Evolutionary conservation across 2,888 invertebrate species (phyloP).

Genomic region (Myopa tessellatipennis): DNA sequence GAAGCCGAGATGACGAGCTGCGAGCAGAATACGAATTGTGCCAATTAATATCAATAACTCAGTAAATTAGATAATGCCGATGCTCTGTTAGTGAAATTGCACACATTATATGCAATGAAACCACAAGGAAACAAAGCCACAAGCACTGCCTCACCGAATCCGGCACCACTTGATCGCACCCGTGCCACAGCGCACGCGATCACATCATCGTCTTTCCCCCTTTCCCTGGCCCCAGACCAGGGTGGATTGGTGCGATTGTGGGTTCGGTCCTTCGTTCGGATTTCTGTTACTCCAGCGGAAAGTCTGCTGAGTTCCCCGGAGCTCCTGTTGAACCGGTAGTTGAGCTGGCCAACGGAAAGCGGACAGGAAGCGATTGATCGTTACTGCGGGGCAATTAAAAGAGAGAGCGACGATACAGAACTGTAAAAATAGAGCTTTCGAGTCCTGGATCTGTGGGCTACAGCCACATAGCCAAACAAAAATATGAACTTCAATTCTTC

Average conservation of each 20-base stretch:
- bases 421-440: too few relatives aligned
- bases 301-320: conserved; percentile 20
- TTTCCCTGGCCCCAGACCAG: not conserved
- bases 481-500: too few relatives aligned
- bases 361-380: not conserved
- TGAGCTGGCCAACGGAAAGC: not conserved
- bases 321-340: not conserved
- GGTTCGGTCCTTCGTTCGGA: conserved; percentile 34
- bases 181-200: conserved; percentile 38
- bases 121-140: not conserved
- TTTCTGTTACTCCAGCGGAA: conserved; percentile 36
- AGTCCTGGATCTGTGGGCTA: too few relatives aligned
- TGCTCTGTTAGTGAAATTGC: conserved; percentile 13
- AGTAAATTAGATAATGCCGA: conserved; percentile 37
- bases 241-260: not conserved
- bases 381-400: not conserved
- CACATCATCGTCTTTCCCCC: conserved; percentile 38
- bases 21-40: conserved; percentile 18
- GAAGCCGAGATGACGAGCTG: not conserved
- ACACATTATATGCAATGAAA: conserved; percentile 19
- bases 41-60: conserved; percentile 42
- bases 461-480: too few relatives aligned
- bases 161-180: conserved; percentile 12
- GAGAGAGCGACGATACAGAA: not conserved
- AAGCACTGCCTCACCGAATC: not conserved